Evolutionary conservation across 2,797 vertebrate species (phyloP).

Genomic region (Paedocypris micromegethes): DNA sequence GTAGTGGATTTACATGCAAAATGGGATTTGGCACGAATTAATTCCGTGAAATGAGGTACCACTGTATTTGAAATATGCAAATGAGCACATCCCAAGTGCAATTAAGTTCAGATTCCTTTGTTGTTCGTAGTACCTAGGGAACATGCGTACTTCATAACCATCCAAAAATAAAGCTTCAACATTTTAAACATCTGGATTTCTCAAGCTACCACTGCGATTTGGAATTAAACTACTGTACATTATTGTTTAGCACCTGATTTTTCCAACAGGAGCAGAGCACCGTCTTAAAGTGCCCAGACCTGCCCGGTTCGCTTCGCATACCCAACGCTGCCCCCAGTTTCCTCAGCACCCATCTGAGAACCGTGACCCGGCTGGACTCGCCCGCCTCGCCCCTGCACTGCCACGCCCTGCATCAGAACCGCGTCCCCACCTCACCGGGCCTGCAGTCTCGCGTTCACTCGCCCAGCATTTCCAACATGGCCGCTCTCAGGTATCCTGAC

Average conservation of each 20-base stretch:
- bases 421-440: slow-evolving; percentile 73
- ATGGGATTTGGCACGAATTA: no score
- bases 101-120: no score
- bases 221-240: not conserved
- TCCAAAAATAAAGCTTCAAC: no score
- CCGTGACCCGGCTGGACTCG: slow-evolving; percentile 82
- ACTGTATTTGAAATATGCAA: no score
- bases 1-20: no score
- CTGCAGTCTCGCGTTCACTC: slow-evolving; percentile 85
- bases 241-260: not conserved
- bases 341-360: slow-evolving; percentile 81
- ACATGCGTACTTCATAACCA: no score
- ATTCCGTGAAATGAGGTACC: no score
- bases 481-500: slow-evolving; percentile 80
- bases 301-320: slow-evolving; percentile 69
- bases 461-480: slow-evolving; percentile 92
- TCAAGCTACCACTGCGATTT: no score
- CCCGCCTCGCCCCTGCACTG: slow-evolving; percentile 87
- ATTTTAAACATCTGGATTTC: no score
- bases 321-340: slow-evolving; percentile 72
- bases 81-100: no score
- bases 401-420: slow-evolving; percentile 82
- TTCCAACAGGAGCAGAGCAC: slow-evolving; percentile 76
- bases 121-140: no score
- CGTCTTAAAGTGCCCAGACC: slow-evolving; percentile 81